Conservation (phyloP, 1,140 invertebrate genomes). For the Halesus radiatus region DNA sequence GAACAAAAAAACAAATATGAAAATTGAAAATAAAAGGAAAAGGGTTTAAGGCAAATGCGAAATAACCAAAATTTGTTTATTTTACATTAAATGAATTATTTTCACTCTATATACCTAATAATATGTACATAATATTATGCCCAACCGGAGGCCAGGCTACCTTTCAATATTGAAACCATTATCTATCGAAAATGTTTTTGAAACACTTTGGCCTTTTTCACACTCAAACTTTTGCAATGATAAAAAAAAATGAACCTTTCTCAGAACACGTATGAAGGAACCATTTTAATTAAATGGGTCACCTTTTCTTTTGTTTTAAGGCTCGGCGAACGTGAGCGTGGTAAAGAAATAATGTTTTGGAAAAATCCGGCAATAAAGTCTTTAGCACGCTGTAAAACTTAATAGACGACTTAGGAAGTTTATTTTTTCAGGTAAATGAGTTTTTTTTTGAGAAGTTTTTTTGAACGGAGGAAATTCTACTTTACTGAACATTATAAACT, state of each 20-base stretch:
- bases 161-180: background rate
- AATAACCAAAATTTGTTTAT: too few species aligned
- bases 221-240: background rate
- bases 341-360: background rate
- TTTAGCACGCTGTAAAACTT: conserved; percentile 22
- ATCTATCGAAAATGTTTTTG: background rate
- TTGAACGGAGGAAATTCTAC: background rate
- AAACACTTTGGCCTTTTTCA: background rate
- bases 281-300: conserved; percentile 18
- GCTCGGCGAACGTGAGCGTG: background rate
- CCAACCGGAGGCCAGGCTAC: background rate
- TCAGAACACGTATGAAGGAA: background rate
- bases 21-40: too few species aligned
- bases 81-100: background rate
- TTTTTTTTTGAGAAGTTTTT: background rate
- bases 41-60: too few species aligned
- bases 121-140: background rate
- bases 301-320: background rate
- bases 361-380: conserved; percentile 20
- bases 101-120: background rate
- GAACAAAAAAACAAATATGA: too few species aligned
- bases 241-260: background rate
- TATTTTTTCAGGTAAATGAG: conserved; percentile 24
- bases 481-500: background rate
- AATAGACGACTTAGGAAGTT: background rate